A percentile compares a stretch with the other conserved stretches of the same genome.
Conservation (phyloP, 1,140 invertebrate genomes). For the Pseudomyrmex concolor region DNA sequence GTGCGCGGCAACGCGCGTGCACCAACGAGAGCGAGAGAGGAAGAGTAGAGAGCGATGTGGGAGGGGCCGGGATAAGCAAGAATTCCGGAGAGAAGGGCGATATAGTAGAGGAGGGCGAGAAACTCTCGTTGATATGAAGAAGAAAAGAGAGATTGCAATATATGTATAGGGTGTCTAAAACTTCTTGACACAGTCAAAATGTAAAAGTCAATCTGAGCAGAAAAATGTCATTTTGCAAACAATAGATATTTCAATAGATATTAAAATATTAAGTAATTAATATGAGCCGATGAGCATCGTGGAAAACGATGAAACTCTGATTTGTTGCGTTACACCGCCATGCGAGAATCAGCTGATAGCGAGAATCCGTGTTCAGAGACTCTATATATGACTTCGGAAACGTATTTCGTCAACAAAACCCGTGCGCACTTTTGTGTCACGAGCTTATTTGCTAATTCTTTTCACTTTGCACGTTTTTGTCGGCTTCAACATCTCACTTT, state of each 20-base stretch:
- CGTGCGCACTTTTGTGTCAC: background rate
- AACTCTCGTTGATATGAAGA: constrained; percentile 16
- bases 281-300: no score
- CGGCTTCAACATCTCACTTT: background rate
- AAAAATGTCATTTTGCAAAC: no score
- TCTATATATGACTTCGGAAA: no score
- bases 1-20: constrained; percentile 36
- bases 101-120: background rate
- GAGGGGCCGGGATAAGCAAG: constrained; percentile 17
- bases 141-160: constrained; percentile 2
- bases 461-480: background rate
- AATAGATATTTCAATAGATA: no score
- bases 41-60: constrained; percentile 45
- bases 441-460: background rate
- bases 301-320: no score
- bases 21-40: constrained; percentile 35
- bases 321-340: no score
- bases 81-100: constrained; percentile 32
- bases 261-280: no score
- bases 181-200: background rate
- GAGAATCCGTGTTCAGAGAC: no score
- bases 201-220: no score
- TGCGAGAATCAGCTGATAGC: no score
- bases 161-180: background rate
- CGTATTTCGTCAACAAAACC: no score